phyloP scores from a whole-genome alignment of 2,888 invertebrate genomes.

The Polyommatus iphigenia region DNA sequence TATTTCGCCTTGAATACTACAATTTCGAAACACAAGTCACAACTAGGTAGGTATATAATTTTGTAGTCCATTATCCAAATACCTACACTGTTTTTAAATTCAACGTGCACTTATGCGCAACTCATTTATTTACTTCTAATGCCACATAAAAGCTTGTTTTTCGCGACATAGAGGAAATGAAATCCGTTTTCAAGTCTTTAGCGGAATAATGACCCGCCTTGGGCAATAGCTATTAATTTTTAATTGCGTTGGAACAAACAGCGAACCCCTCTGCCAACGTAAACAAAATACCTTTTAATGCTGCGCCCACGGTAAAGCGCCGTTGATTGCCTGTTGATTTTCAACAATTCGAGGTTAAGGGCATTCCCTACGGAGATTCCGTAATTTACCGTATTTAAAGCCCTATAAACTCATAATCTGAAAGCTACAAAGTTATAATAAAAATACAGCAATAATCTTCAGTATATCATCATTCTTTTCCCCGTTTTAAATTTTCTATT shows the following conservation, averaged over 20 bases:
- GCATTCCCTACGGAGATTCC: too few relatives aligned
- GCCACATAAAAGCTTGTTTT: neutral
- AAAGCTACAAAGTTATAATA: too few relatives aligned
- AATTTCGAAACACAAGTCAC: too few relatives aligned
- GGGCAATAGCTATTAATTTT: slow-evolving; percentile 12
- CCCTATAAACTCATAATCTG: too few relatives aligned
- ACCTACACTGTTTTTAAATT: neutral
- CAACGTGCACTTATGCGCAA: neutral
- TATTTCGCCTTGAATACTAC: too few relatives aligned
- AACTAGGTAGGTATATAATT: too few relatives aligned
- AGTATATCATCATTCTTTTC: too few relatives aligned
- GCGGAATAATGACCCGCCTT: slow-evolving; percentile 11
- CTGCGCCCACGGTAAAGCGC: neutral
- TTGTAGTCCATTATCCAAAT: neutral
- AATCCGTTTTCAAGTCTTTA: slow-evolving; percentile 15
- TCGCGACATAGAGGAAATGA: neutral
- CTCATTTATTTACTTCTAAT: slow-evolving; percentile 3
- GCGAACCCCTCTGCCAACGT: neutral
- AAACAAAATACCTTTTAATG: slow-evolving; percentile 14
- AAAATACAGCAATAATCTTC: too few relatives aligned
- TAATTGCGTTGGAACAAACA: neutral
- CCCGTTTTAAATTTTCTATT: too few relatives aligned
- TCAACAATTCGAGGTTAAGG: too few relatives aligned
- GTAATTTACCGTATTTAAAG: too few relatives aligned
- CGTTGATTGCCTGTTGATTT: neutral